These are phyloP conservation scores for Pocillopora grandis DNA, from an alignment of 92 coral and sea anemone genomes.

Conservation along the genomic window DNA sequence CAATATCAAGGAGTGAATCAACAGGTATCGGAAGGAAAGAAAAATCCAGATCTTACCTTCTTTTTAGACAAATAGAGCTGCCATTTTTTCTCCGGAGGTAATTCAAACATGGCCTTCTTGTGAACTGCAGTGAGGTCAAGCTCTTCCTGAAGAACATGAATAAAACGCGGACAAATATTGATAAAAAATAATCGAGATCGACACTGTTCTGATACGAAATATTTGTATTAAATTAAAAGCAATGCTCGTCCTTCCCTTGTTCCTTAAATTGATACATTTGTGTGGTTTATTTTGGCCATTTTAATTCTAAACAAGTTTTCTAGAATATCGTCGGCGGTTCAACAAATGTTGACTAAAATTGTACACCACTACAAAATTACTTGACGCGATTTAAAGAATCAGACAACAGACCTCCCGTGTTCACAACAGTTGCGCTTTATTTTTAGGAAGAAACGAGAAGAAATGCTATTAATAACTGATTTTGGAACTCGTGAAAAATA, in stretches of 20 bases:
- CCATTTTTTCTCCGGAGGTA: conserved; percentile 99
- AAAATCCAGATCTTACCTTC: conserved; percentile 63
- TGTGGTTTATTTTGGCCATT: not conserved
- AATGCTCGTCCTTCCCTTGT: not conserved
- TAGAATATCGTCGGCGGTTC: not conserved
- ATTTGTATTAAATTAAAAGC: not conserved
- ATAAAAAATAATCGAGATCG: conserved; percentile 16
- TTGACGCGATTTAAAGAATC: not conserved
- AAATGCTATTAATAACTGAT: not conserved
- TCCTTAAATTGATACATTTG: not conserved
- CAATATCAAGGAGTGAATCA: conserved; percentile 26
- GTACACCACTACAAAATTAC: not conserved
- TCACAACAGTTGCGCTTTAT: not conserved
- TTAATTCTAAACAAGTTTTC: not conserved
- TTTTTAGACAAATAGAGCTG: conserved; percentile 96
- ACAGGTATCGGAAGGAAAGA: conserved; percentile 24
- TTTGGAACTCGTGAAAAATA: not conserved
- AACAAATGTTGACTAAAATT: not conserved
- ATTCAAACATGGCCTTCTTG: conserved; percentile 96
- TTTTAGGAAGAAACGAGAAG: not conserved
- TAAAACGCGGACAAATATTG: conserved; percentile 34
- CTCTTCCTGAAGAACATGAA: conserved; percentile 76
- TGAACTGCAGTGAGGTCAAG: conserved; percentile 96
- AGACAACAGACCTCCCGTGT: not conserved
- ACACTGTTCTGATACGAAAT: not conserved